Evolutionary conservation across 2,113 vertebrate species (phyloP).

Genomic region (Rhodinocichla rosea): DNA sequence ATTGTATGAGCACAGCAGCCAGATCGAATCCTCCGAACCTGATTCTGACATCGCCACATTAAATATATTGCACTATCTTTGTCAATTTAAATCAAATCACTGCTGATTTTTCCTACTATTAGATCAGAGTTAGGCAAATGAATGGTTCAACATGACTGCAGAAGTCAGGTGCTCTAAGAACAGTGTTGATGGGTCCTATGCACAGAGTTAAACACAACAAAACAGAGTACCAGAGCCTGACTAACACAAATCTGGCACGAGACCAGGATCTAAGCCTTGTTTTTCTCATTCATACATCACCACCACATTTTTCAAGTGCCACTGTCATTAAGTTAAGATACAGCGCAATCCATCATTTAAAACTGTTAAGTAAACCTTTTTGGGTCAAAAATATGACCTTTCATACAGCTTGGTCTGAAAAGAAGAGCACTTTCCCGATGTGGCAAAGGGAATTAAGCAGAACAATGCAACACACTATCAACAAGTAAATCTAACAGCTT

Average conservation of each 20-base stretch:
- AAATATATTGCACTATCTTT: not conserved
- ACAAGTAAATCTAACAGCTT: not conserved
- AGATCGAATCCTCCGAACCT: not conserved
- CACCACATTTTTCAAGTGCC: slow-evolving; percentile 33
- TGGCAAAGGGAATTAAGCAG: not conserved
- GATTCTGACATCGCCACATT: not conserved
- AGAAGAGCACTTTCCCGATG: not conserved
- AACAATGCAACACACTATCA: not conserved
- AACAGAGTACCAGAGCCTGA: not conserved
- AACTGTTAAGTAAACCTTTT: not conserved
- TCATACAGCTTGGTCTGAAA: not conserved
- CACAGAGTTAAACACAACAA: not conserved
- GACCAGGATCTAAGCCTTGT: slow-evolving; percentile 3
- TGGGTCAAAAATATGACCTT: not conserved
- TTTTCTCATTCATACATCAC: slow-evolving; percentile 27
- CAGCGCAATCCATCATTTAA: slow-evolving; percentile 1
- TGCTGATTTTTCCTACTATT: not conserved
- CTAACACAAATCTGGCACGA: not conserved
- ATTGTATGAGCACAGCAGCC: not conserved
- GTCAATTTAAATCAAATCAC: not conserved
- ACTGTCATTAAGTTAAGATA: slow-evolving; percentile 33
- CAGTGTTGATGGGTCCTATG: not conserved
- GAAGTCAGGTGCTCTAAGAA: not conserved
- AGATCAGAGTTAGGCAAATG: not conserved
- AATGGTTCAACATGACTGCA: not conserved